phyloP scores from a whole-genome alignment of 2,888 invertebrate genomes.

The Protonemura montana region DNA sequence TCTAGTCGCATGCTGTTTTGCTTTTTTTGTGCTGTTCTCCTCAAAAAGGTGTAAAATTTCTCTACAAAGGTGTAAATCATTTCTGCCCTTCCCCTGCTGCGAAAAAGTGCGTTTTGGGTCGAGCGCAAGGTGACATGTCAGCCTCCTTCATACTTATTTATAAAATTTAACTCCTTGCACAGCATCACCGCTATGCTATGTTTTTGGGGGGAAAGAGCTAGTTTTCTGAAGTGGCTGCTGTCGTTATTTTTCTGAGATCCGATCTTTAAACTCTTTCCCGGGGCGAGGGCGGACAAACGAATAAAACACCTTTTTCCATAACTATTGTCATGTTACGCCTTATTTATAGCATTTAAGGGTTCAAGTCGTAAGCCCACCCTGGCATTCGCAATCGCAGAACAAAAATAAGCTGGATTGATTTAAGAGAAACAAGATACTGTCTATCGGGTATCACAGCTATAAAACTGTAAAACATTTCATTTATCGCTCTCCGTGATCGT shows the following conservation, averaged over 20 bases:
- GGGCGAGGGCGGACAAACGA: neutral
- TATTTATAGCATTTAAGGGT: neutral
- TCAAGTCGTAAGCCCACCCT: neutral
- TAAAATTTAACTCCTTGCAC: neutral
- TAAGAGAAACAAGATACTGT: neutral
- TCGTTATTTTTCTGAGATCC: neutral
- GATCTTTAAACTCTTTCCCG: neutral
- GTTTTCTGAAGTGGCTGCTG: neutral
- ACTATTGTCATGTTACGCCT: neutral
- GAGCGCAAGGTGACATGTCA: neutral
- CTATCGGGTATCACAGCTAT: neutral
- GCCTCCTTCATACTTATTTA: neutral
- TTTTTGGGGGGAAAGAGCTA: neutral
- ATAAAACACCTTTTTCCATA: neutral
- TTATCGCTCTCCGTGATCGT: neutral
- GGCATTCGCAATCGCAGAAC: neutral
- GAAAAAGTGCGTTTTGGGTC: neutral
- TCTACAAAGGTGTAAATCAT: slow-evolving; percentile 23
- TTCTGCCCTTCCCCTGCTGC: neutral
- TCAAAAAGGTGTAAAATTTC: neutral
- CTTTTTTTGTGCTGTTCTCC: neutral
- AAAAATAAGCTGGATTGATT: neutral
- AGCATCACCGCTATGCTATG: neutral
- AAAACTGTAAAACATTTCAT: neutral
- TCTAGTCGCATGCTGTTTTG: neutral